Evolutionary conservation across 1,140 invertebrate genomes (phyloP), one percentile per base, ranked within the genome.

Genomic region (Diuraphis noxia): DNA sequence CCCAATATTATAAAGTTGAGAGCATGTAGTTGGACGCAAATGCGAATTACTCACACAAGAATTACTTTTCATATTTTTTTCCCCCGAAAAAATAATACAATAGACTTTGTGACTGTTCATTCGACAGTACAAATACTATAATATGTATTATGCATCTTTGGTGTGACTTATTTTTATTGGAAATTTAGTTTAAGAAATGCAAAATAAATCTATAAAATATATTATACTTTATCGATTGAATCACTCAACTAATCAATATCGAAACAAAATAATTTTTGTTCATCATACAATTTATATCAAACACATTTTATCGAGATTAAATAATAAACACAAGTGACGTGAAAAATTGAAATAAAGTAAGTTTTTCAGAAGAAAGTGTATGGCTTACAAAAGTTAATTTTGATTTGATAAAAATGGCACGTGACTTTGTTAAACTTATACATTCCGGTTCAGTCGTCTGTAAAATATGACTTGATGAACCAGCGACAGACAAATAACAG

Each of bases 391-490:
- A 56, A 25, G 86, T 63, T 88, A 56, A 88, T 88, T 88, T 63
- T 30, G 36, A 88, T 63, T 40, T 19, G 36, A 63, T 88, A 40
- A 88, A 63, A 88, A 88, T 19, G 30, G 0, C 30, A 63, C 49
- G 38, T 40, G 30, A 88, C 23, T 30, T 63, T 56, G 40, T 88
- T 38, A 21, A 56, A 88, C 52, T 63, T 87, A 46, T 30, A 38
- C 25, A 88, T 88, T 63, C 23, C 34, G 25, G 49, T 88, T 88
- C 86, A 87, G 49, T 88, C 23, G 52, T 56, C 86, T 56, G 30
- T 40, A n/a, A 88, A 88, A 63, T 52, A 36, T 1, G 82, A 43
- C 25, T 41, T 46, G 82, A 85, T n/a, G n/a, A 85, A 41, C 41
- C n/a, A 41, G 40, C 30, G 40, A 84, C 5, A 41, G 40, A 84